Base-by-base conservation (phyloP, 2,888 invertebrate genomes). In the Onchidella celtica region DNA sequence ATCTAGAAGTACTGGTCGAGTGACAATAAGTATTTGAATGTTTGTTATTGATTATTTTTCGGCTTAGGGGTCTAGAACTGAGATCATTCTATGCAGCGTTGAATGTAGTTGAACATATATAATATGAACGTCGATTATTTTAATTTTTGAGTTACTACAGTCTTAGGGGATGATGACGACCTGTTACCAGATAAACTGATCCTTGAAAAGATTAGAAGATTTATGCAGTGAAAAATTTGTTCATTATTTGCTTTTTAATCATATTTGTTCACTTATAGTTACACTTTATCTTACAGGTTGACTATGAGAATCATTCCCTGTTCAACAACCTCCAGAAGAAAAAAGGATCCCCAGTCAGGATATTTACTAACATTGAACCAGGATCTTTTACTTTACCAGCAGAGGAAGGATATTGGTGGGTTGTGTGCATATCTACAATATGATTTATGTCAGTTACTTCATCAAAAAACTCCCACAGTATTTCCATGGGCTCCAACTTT, bases 301-400 rank as follows among this genome's bases (percentile, higher is more conserved):
- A 95, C 88, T 97, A 97, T 92, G 95, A 95, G 76, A 97, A 97
- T 93, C 97, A 97, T 94, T 95, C 95, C 66, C 94, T 96, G 87
- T 97, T 96, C 93, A 94, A 95, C 86, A 89, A 73, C 21, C 79
- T 79, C 3, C 95, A 95, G 32, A 94, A 95, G 90, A 94, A 95
- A 91, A 94, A 95, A 38, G 97, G 97, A 0, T 97, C 97, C 0
- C 97, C 97, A 0, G 96, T 98, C 0, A 95, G 98, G 21, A 95
- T 98, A 87, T 98, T 97, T 90, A 98, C 97, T 1, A 98, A 97
- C 93, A 93, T 97, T 29, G 94, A 95, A 0, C 90, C 93, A 3
- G 91, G 92, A 63, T 73, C 90, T 75, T 89, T 95, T 55, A 85
- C 89, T 90, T 94, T 94, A 91, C 96, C 95, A 86, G 92, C 92